Conservation (phyloP, 2,888 invertebrate species). For the Pterostichus madidus region DNA sequence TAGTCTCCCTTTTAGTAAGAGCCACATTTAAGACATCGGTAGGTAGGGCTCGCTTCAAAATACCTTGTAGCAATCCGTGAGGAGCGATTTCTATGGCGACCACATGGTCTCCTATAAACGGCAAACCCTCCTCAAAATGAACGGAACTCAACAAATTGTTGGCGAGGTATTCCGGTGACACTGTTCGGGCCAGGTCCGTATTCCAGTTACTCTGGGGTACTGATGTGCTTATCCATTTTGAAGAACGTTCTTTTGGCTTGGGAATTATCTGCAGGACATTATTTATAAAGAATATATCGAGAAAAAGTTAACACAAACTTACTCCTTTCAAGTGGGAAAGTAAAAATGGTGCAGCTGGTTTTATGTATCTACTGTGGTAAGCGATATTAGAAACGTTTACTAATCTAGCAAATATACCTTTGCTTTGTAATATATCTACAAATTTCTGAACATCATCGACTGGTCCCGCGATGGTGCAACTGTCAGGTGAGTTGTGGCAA, state of each 20-base stretch:
- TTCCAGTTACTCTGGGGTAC: constrained; percentile 81
- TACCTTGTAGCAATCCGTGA: constrained; percentile 92
- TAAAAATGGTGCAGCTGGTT: constrained; percentile 82
- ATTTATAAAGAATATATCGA: too few species aligned
- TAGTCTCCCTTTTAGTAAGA: constrained; percentile 85
- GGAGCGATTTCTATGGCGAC: constrained; percentile 94
- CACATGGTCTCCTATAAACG: constrained; percentile 89
- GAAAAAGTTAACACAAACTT: background rate
- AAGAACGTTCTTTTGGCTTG: constrained; percentile 78
- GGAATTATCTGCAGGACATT: constrained; percentile 72
- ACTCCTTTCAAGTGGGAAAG: constrained; percentile 82
- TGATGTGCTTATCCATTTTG: constrained; percentile 84
- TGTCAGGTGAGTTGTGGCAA: constrained; percentile 87
- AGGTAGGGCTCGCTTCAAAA: constrained; percentile 87
- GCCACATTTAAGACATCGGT: constrained; percentile 86
- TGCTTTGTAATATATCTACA: constrained; percentile 82
- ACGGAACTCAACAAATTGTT: constrained; percentile 85
- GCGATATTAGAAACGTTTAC: constrained; percentile 90
- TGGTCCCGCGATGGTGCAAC: constrained; percentile 93
- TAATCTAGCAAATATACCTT: constrained; percentile 86
- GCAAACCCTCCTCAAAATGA: constrained; percentile 90
- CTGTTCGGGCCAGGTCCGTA: constrained; percentile 78
- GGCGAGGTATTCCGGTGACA: constrained; percentile 84
- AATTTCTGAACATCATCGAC: constrained; percentile 83
- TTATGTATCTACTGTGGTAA: constrained; percentile 89